Evolutionary conservation across 2,888 invertebrate species (phyloP), one percentile per base, ranked within the genome.

Genomic region (Baccha elongata): DNA sequence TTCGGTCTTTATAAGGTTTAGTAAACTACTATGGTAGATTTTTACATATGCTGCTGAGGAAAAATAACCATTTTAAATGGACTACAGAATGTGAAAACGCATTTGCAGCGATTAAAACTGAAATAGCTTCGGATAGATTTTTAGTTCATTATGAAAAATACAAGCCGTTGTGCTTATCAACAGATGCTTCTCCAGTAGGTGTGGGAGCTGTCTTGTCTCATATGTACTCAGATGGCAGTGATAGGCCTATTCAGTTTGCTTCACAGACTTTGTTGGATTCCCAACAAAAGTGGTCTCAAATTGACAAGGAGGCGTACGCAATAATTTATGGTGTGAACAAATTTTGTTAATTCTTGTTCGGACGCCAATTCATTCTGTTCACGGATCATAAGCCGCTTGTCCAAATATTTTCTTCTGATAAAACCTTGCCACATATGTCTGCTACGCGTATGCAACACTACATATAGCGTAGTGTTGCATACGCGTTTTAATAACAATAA

Each of bases 151-250:
- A 42, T 17, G 48, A 1, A 17, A 46, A 23, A 13, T 6, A 44
- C 29, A 37, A 26, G 10, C 53, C 55, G 1, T 23, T 55, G 48
- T n/a, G n/a, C n/a, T n/a, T n/a, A n/a, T n/a, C n/a, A n/a, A n/a
- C n/a, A n/a, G n/a, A n/a, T n/a, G n/a, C 46, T 11, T 64, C 37
- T 13, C 72, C 84, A 6, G 84, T 72, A 8, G 86, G 86, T 6
- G 86, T 19, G 19, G 17, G 44, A 10, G 19, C 89, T 6, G 88
- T 89, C 5, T 69, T 89, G 17, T 86, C 85, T 1, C 89, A 89
- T 60, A 84, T 85, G 11, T 86, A 85, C 40, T 73, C 73, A 35
- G 87, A 89, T 85, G 88, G 88, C 21, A 73, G 81, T 37, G 88
- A 90, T 78, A 75, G 87, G 48, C 90, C 89, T 23, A n/a, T n/a